These are phyloP conservation scores for Grantiella picta DNA, from an alignment of 2,113 vertebrate species.

Conservation along the genomic window DNA sequence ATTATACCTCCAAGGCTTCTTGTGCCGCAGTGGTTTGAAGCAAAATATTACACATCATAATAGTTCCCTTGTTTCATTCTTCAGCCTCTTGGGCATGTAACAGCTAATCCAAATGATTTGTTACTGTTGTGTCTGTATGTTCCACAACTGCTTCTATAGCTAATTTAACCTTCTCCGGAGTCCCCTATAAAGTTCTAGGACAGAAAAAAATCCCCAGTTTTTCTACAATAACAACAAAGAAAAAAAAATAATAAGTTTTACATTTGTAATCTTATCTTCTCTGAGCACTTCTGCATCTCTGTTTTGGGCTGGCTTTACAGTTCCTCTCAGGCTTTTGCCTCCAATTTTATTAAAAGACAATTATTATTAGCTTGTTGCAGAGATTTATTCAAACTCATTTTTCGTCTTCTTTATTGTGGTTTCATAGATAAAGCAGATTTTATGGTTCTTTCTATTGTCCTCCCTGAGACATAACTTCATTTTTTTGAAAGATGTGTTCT, in stretches of 20 bases:
- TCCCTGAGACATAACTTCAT: background rate
- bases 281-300: background rate
- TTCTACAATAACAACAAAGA: background rate
- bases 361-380: background rate
- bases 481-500: background rate
- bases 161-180: background rate
- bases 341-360: background rate
- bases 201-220: background rate
- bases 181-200: background rate
- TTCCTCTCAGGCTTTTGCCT: background rate
- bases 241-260: background rate
- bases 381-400: background rate
- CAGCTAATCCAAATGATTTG: background rate
- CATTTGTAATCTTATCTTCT: background rate
- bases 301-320: background rate
- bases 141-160: background rate
- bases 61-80: constrained; percentile 4
- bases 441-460: background rate
- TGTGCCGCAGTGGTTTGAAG: background rate
- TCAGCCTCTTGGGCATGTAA: constrained; percentile 5
- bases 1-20: background rate
- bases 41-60: background rate
- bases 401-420: background rate
- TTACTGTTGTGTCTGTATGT: background rate
- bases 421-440: background rate